A percentile compares a stretch with the other conserved stretches of the same genome.
Evolutionary conservation across 2,797 vertebrate genomes (phyloP).

Genomic region (Hafferia zeledoni): DNA sequence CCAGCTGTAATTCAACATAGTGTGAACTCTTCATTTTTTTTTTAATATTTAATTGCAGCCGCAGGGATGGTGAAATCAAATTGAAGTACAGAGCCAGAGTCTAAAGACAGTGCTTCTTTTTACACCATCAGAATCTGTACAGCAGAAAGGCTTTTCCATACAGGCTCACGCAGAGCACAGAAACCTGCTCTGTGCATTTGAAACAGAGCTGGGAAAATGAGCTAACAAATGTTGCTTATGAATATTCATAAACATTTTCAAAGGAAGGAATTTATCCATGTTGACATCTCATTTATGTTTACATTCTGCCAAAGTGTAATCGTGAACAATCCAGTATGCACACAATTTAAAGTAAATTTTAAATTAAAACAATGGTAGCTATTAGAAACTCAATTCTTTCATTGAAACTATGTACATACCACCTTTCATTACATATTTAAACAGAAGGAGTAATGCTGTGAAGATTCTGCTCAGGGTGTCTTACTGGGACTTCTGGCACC

Average conservation of each 20-base stretch:
- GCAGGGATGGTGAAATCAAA: neutral
- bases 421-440: neutral
- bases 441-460: neutral
- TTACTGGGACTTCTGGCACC: neutral
- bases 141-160: neutral
- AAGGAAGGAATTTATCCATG: constrained; percentile 50
- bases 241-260: constrained; percentile 61
- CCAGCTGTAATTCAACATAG: neutral
- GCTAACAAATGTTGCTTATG: constrained; percentile 49
- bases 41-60: neutral
- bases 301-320: constrained; percentile 14
- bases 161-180: neutral
- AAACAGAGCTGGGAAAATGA: constrained; percentile 40
- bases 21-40: neutral
- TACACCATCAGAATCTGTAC: neutral
- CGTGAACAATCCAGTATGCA: neutral
- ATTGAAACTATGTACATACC: neutral
- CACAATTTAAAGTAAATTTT: constrained; percentile 25
- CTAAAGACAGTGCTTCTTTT: neutral
- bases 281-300: constrained; percentile 49
- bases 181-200: neutral
- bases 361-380: neutral
- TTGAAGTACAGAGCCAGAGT: neutral
- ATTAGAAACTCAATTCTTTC: neutral
- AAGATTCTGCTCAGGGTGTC: neutral